Conservation (phyloP, 2,888 invertebrate species). For the Drosophila glabriapex region DNA sequence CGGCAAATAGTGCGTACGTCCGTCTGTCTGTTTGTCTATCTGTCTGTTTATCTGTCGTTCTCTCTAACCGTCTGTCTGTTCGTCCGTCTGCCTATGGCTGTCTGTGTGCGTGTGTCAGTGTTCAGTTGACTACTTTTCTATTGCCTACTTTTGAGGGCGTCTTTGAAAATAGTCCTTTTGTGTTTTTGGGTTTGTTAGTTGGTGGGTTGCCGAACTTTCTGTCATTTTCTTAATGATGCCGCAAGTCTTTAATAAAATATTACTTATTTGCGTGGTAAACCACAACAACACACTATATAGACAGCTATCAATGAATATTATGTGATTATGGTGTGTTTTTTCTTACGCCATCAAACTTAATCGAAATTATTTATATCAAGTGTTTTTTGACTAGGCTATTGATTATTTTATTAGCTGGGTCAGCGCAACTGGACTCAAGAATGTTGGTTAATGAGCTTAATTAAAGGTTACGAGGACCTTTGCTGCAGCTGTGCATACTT, state of each 20-base stretch:
- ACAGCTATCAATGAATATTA: slow-evolving; percentile 17
- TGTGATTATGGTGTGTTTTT: slow-evolving; percentile 34
- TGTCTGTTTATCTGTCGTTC: neutral
- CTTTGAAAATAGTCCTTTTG: slow-evolving; percentile 29
- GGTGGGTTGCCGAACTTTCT: slow-evolving; percentile 4
- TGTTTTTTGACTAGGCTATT: neutral
- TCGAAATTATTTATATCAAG: slow-evolving; percentile 12
- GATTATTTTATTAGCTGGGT: slow-evolving; percentile 33
- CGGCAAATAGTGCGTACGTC: neutral
- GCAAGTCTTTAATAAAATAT: slow-evolving; percentile 51
- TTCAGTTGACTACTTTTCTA: slow-evolving; percentile 26
- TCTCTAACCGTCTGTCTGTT: slow-evolving; percentile 1
- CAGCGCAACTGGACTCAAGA: neutral
- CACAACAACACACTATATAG: slow-evolving; percentile 3
- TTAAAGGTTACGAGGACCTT: slow-evolving; percentile 5
- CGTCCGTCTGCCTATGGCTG: slow-evolving; percentile 1
- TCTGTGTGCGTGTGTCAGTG: neutral
- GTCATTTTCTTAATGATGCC: slow-evolving; percentile 44
- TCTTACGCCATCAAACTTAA: slow-evolving; percentile 13
- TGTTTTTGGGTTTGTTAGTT: too few relatives aligned
- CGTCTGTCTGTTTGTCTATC: slow-evolving; percentile 1
- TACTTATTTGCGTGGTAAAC: slow-evolving; percentile 61
- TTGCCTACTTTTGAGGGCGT: slow-evolving; percentile 73
- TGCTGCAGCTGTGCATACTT: slow-evolving; percentile 23
- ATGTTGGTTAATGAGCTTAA: slow-evolving; percentile 9